A percentile compares a stretch with the other conserved stretches of the same genome.
Evolutionary conservation across 1,140 invertebrate genomes (phyloP).

Genomic region (Drosophila arawakana): DNA sequence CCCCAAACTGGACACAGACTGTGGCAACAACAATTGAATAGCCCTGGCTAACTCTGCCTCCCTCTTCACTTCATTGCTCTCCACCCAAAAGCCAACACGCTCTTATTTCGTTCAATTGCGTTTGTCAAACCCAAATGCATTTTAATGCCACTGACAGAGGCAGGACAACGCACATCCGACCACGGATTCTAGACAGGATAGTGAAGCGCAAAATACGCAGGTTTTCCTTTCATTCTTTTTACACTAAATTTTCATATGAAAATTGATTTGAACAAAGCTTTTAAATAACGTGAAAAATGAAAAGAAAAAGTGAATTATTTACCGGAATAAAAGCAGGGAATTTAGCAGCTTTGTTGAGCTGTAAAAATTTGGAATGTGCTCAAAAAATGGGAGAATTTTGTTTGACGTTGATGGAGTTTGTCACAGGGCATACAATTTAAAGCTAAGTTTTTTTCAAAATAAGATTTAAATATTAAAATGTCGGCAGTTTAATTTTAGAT

Average conservation of each 20-base stretch:
- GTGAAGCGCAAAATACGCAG: constrained; percentile 5
- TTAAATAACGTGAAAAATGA: constrained; percentile 8
- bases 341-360: neutral
- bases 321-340: neutral
- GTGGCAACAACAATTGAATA: constrained; percentile 63
- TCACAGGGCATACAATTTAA: no score
- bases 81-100: constrained; percentile 34
- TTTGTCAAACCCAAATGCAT: constrained; percentile 62
- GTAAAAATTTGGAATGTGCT: neutral
- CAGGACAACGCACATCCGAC: neutral
- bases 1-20: constrained; percentile 45
- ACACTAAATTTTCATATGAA: constrained; percentile 29
- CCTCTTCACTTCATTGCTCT: neutral
- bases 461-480: no score
- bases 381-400: neutral
- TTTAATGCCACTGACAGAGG: constrained; percentile 47
- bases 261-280: constrained; percentile 37
- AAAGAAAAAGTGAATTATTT: constrained; percentile 8
- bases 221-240: constrained; percentile 18
- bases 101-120: constrained; percentile 70
- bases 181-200: neutral
- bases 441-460: no score
- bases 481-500: no score
- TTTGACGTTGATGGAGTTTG: neutral
- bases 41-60: constrained; percentile 7